phyloP scores from a whole-genome alignment of 92 coral and sea anemone species.

The Plumapathes pennacea region DNA sequence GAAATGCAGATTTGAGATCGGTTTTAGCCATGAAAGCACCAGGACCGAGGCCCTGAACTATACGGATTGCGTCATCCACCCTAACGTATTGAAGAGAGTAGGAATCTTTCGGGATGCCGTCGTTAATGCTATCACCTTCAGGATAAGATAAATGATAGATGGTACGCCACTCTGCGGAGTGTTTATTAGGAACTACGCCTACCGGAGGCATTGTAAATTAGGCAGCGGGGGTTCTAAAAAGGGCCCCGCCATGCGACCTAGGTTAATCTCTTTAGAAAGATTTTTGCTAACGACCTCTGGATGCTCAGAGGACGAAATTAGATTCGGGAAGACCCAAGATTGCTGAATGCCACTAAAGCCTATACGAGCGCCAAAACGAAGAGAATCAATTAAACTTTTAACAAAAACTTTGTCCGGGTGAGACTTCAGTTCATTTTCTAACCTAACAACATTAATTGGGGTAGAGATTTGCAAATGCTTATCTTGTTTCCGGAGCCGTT shows the following conservation, averaged over 20 bases:
- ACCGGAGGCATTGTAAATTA: slow-evolving; percentile 7
- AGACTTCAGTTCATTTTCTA: slow-evolving; percentile 7
- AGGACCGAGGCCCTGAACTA: slow-evolving; percentile 16
- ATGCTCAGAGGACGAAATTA: slow-evolving; percentile 17
- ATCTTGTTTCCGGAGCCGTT: too few relatives aligned
- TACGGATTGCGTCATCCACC: slow-evolving; percentile 44
- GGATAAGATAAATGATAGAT: slow-evolving; percentile 38
- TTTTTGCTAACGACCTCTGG: slow-evolving; percentile 14
- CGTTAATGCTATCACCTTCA: slow-evolving; percentile 41
- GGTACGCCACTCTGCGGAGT: slow-evolving; percentile 18
- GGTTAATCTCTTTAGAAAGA: slow-evolving; percentile 3
- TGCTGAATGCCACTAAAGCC: slow-evolving; percentile 14
- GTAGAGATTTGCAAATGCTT: too few relatives aligned
- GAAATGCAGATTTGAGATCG: slow-evolving; percentile 37
- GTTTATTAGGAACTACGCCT: slow-evolving; percentile 26
- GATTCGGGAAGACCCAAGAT: slow-evolving; percentile 17
- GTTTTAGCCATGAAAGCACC: slow-evolving; percentile 60
- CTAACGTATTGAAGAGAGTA: slow-evolving; percentile 55
- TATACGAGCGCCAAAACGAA: slow-evolving; percentile 11
- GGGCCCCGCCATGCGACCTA: slow-evolving; percentile 34
- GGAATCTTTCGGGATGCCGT: slow-evolving; percentile 50
- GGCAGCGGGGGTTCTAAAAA: slow-evolving; percentile 26
- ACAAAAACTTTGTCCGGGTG: slow-evolving; percentile 28
- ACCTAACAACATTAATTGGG: slow-evolving; percentile 27
- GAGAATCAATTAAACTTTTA: neutral